phyloP scores from a whole-genome alignment of 2,797 vertebrate genomes.

The Furcifer pardalis region DNA sequence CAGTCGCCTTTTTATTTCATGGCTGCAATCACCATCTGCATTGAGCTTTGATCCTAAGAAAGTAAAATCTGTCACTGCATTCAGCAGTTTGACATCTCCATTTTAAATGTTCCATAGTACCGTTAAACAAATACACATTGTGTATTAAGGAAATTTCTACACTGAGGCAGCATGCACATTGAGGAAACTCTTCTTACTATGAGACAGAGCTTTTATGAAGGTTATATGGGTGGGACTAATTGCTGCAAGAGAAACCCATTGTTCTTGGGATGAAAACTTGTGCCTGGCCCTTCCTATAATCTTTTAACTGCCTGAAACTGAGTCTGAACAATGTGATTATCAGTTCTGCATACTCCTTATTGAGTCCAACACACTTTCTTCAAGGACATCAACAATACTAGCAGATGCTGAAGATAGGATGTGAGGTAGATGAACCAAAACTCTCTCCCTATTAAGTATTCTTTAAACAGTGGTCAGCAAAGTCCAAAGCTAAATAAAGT shows the following conservation, averaged over 20 bases:
- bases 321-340: background rate
- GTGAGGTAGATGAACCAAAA: no score
- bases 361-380: background rate
- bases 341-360: background rate
- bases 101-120: background rate
- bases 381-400: background rate
- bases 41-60: no score
- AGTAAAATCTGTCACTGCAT: no score
- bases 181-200: no score
- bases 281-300: background rate
- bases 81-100: background rate
- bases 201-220: constrained; percentile 5
- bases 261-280: background rate
- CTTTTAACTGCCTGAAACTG: background rate
- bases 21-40: no score
- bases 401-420: background rate
- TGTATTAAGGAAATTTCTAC: no score
- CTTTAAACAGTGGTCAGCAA: background rate
- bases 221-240: background rate
- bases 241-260: background rate
- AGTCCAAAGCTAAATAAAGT: background rate
- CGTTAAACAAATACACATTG: no score
- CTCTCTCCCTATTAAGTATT: background rate
- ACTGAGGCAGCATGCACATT: no score
- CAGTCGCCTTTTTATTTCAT: no score